phyloP scores from a whole-genome alignment of 2,888 invertebrate genomes.

The Drosophila sordidapex region DNA sequence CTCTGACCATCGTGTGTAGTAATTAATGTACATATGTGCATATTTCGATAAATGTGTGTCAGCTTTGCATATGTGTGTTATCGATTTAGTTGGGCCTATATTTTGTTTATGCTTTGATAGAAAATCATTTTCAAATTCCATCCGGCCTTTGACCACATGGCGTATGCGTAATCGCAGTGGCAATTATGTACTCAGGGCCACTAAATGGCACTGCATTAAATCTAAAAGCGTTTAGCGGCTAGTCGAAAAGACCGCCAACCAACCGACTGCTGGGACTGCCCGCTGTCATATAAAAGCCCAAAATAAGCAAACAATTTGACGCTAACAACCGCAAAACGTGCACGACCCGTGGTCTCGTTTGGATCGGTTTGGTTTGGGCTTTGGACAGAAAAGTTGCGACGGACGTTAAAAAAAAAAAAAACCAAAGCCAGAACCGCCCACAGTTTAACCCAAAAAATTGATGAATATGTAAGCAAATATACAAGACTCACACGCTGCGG shows the following conservation, averaged over 20 bases:
- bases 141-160: constrained; percentile 61
- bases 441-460: constrained; percentile 76
- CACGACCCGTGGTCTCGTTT: constrained; percentile 20
- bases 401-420: neutral
- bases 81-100: constrained; percentile 1
- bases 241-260: constrained; percentile 56
- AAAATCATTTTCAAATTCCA: constrained; percentile 34
- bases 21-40: neutral
- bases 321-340: constrained; percentile 77
- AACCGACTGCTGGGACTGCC: constrained; percentile 74
- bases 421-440: constrained; percentile 43
- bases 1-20: neutral
- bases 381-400: neutral
- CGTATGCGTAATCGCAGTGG: constrained; percentile 71
- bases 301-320: constrained; percentile 78
- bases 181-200: constrained; percentile 65
- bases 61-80: constrained; percentile 6
- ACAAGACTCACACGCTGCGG: constrained; percentile 61
- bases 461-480: constrained; percentile 80
- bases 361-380: constrained; percentile 6
- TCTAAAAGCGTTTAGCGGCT: constrained; percentile 75
- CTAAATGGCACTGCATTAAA: constrained; percentile 71
- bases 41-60: constrained; percentile 35
- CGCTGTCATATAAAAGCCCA: constrained; percentile 72
- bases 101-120: constrained; percentile 5